Evolutionary conservation across 2,888 invertebrate genomes (phyloP).

Genomic region (Cephus nigrinus): DNA sequence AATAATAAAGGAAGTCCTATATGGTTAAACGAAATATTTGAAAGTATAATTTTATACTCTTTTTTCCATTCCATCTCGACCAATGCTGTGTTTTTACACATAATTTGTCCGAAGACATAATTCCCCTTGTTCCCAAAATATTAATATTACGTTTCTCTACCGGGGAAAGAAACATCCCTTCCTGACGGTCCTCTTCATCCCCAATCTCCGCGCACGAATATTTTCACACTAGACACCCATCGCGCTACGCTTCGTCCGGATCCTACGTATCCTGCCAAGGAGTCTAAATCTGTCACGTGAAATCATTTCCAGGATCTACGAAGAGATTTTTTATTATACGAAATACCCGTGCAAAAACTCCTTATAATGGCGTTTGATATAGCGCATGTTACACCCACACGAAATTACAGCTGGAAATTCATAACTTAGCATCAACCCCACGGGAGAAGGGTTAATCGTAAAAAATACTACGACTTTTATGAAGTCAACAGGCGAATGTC

Average conservation of each 20-base stretch:
- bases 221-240: not conserved
- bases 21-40: conserved; percentile 20
- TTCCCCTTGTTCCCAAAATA: conserved; percentile 26
- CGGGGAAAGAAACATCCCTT: no score
- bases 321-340: not conserved
- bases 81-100: conserved; percentile 31
- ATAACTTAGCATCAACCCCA: conserved; percentile 58
- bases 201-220: not conserved
- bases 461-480: conserved; percentile 54
- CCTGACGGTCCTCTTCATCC: no score
- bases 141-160: not conserved
- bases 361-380: not conserved
- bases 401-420: conserved; percentile 43
- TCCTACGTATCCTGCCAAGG: not conserved
- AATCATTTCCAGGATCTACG: not conserved
- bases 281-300: not conserved
- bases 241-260: not conserved
- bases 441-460: conserved; percentile 55
- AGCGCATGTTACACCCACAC: not conserved
- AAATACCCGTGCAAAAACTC: not conserved
- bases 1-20: not conserved
- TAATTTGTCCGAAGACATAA: conserved; percentile 34
- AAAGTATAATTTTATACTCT: conserved; percentile 37
- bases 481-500: conserved; percentile 15
- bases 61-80: conserved; percentile 1